These are phyloP conservation scores for Hipparchia sbordonii DNA, from an alignment of 2,888 invertebrate species.

Conservation along the genomic window DNA sequence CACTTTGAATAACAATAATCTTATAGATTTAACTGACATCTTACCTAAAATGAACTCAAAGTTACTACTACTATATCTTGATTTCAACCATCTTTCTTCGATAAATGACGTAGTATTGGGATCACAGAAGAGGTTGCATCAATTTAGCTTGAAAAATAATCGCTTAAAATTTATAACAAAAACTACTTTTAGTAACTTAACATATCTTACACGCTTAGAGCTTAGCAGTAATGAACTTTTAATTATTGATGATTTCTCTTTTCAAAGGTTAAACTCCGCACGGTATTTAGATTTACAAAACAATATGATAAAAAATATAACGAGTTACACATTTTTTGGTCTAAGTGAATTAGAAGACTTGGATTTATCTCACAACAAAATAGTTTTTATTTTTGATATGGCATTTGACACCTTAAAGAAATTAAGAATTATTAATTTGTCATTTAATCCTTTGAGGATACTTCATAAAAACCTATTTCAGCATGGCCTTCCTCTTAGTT, in stretches of 20 bases:
- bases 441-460: constrained; percentile 88
- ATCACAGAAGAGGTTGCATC: constrained; percentile 90
- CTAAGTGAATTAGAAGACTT: constrained; percentile 91
- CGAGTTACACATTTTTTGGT: constrained; percentile 88
- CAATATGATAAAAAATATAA: constrained; percentile 88
- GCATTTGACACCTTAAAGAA: constrained; percentile 90
- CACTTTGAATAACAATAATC: constrained; percentile 90
- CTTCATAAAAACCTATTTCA: constrained; percentile 89
- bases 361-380: constrained; percentile 88
- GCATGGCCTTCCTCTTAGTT: constrained; percentile 88
- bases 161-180: constrained; percentile 87
- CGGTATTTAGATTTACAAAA: constrained; percentile 90
- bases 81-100: constrained; percentile 88
- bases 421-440: constrained; percentile 89
- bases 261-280: constrained; percentile 88
- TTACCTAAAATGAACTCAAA: constrained; percentile 88
- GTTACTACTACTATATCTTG: constrained; percentile 89
- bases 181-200: constrained; percentile 88
- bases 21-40: constrained; percentile 89
- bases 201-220: constrained; percentile 88
- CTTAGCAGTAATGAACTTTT: constrained; percentile 91
- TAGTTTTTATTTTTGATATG: constrained; percentile 87
- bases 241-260: constrained; percentile 90
- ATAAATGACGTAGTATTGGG: constrained; percentile 89
- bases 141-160: constrained; percentile 92